phyloP scores from a whole-genome alignment of 2,888 invertebrate species.

The Eilema caniola region DNA sequence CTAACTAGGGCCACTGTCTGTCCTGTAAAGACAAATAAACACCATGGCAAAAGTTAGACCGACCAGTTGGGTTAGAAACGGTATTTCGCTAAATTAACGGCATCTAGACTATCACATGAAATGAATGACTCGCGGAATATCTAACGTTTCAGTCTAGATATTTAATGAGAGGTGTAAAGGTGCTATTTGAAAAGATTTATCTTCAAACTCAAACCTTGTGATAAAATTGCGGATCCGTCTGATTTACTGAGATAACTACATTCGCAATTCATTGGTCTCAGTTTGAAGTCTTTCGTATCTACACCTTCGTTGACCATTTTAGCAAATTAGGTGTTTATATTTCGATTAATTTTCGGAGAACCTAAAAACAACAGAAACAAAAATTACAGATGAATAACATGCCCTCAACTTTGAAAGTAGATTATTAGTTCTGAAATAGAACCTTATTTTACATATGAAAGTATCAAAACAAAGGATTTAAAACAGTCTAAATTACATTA shows the following conservation, averaged over 20 bases:
- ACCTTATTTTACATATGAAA: too few relatives aligned
- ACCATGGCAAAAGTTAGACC: background rate
- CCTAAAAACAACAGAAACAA: background rate
- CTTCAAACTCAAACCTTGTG: conserved; percentile 89
- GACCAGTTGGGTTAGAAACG: background rate
- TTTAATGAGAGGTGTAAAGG: background rate
- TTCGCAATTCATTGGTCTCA: conserved; percentile 89
- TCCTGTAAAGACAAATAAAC: conserved; percentile 84
- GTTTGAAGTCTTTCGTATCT: conserved; percentile 68
- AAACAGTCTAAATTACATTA: too few relatives aligned
- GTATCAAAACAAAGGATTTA: background rate
- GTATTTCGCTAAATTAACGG: background rate
- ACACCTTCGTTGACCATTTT: conserved; percentile 61
- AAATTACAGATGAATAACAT: background rate
- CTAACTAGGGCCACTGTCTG: conserved; percentile 92
- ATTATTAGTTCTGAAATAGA: background rate
- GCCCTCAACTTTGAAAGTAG: background rate
- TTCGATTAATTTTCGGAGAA: background rate
- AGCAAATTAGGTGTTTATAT: background rate
- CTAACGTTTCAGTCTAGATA: background rate
- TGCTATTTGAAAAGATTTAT: background rate
- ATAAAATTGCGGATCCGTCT: conserved; percentile 92
- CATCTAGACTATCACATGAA: background rate
- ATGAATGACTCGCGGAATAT: background rate
- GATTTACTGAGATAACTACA: conserved; percentile 91